Base-by-base conservation (phyloP, 2,113 vertebrate species). In the Isichthys henryi region DNA sequence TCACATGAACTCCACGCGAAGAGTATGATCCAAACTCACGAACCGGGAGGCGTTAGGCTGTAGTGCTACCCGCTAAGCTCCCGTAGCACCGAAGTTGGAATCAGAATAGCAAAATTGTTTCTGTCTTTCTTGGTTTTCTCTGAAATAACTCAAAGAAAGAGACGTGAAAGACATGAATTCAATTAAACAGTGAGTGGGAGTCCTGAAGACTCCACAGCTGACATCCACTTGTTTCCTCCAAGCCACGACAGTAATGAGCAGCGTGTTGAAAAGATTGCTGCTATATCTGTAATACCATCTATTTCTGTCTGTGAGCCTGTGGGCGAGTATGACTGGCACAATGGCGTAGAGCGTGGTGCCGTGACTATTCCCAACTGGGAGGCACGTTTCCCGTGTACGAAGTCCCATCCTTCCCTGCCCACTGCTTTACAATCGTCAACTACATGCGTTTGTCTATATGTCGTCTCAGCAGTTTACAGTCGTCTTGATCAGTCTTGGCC, bases 231-330 rank as follows among this genome's bases (percentile, higher is more conserved):
- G 27, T 21, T 88, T 31, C 43, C 82, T 62, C 43, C 13, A 3
- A 89, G 52, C 80, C 80, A 58, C 27, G 52, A 85, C 66, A 11
- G 11, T 89, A 53, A 58, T 82, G 74, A 89, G 31, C 50, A 58
- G 88, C 7, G 19, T 53, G 49, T 15, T 53, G 50, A 35, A 53
- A 86, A 19, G 85, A n/a, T 31, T 39, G 56, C 52, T 85, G 88
- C 52, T 85, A 58, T 89, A 85, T 84, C 52, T 62, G 77, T 84
- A 83, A 89, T 62, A 39, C 77, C 77, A 45, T 85, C 88, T 89
- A 89, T 89, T 89, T 89, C 52, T 66, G 88, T 58, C 49, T 5
- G 17, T 10, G 39, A 17, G 23, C 43, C 9, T 62, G 77, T 62
- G 50, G 77, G 88, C 23, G 74, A 43, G 35, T n/a, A 23, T 89